Evolutionary conservation across 2,888 invertebrate species (phyloP), one percentile per base, ranked within the genome.

Genomic region (Agrotis ipsilon): DNA sequence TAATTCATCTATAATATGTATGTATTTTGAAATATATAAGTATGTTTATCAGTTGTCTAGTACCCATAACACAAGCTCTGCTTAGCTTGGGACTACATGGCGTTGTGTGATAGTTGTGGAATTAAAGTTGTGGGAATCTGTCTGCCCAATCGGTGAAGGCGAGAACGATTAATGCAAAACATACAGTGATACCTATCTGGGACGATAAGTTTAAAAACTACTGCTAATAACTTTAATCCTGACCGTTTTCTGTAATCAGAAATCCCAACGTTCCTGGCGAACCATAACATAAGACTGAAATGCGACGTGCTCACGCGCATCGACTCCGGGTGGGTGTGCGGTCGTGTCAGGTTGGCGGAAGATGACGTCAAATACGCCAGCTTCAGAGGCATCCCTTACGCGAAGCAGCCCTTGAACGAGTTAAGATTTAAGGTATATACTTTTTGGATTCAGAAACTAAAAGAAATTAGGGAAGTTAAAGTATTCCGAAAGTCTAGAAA

Each of bases 341-440:
- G 95, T 11, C 51, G 68, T 71, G 66, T 81, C 55, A 85, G 85
- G 27, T 73, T 74, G 2, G 85, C 88, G 11, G 87, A 86, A 19
- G 75, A 84, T 48, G 82, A 85, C 59, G 74, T 79, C 0, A 67
- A 70, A 24, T 95, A 92, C 80, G 92, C 92, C 75, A 94, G 93
- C 86, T 96, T 94, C 85, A 86, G 91, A 5, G 94, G 92, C 1
- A 89, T 96, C 49, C 94, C 95, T 0, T 96, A 95, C 74, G 95
- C 93, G 0, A 81, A 84, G 69, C 95, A 94, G 75, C 95, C 96
- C 0, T 21, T 94, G 1, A 91, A 90, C 0, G 83, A 88, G 7
- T 85, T 90, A 1, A 75, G 95, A 54, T 96, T 87, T 14, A 63
- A 79, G 77, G 84, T 84, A 6, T 32, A 19, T 43, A 18, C 27